A percentile compares a stretch with the other conserved stretches of the same genome.
Conservation (phyloP, 2,888 invertebrate genomes). For the Lottia gigantea region DNA sequence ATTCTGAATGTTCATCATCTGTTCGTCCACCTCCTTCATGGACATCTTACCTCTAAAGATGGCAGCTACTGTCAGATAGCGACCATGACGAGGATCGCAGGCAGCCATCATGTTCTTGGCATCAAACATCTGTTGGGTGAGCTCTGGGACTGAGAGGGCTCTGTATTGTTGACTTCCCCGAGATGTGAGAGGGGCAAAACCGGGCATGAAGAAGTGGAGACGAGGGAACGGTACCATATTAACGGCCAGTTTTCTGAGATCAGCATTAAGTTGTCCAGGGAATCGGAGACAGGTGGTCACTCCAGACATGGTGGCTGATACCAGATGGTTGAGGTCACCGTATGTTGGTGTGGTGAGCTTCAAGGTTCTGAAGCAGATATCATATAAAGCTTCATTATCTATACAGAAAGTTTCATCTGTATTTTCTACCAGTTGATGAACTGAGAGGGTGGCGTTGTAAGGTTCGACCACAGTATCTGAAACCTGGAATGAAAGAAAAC, state of each 20-base stretch:
- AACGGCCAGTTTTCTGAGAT: neutral
- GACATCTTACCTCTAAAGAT: slow-evolving; percentile 9
- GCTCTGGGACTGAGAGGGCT: neutral
- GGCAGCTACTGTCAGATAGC: neutral
- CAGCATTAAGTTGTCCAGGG: slow-evolving; percentile 6
- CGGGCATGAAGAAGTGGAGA: slow-evolving; percentile 9
- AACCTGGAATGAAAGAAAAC: neutral
- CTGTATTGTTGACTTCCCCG: slow-evolving; percentile 1
- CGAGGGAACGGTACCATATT: neutral
- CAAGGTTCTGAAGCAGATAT: neutral
- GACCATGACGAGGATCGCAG: slow-evolving; percentile 2
- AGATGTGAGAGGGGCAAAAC: slow-evolving; percentile 8
- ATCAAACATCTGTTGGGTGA: slow-evolving; percentile 7
- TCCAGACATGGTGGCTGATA: slow-evolving; percentile 2
- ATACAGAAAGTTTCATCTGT: slow-evolving; percentile 7
- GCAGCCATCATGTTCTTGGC: slow-evolving; percentile 9
- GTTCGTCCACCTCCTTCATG: slow-evolving; percentile 6
- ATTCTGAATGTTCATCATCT: slow-evolving; percentile 1
- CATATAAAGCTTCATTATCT: slow-evolving; percentile 7
- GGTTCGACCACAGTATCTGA: slow-evolving; percentile 1
- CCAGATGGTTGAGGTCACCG: slow-evolving; percentile 6
- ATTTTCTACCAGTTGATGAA: slow-evolving; percentile 5
- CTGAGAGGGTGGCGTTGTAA: slow-evolving; percentile 1
- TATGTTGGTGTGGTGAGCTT: slow-evolving; percentile 2
- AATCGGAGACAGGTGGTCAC: slow-evolving; percentile 5